phyloP scores from a whole-genome alignment of 2,797 vertebrate species.

The Helicolenus hilgendorfi region DNA sequence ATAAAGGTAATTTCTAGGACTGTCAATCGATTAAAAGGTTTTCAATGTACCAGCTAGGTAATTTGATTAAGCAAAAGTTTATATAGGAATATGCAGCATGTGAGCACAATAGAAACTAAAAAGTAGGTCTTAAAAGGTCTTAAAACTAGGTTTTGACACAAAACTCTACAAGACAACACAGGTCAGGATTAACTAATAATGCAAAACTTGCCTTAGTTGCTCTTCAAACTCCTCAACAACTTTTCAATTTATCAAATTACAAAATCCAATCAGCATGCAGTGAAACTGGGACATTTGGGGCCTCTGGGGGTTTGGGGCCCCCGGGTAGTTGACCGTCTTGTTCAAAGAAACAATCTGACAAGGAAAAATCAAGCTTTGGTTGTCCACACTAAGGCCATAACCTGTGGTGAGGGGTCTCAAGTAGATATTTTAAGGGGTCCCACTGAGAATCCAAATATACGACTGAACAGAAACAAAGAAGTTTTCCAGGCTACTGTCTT shows the following conservation, averaged over 20 bases:
- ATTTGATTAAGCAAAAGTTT: neutral
- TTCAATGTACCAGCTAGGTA: neutral
- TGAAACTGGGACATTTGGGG: neutral
- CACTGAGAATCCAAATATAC: neutral
- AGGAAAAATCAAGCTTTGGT: slow-evolving; percentile 36
- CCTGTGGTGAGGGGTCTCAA: neutral
- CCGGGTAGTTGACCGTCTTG: neutral
- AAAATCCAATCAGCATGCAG: neutral
- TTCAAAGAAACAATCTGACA: slow-evolving; percentile 1
- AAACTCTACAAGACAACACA: neutral
- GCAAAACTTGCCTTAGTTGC: neutral
- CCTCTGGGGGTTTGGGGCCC: neutral
- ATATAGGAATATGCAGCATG: neutral
- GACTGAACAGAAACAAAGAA: neutral
- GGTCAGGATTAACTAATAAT: neutral
- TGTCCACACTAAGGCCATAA: neutral
- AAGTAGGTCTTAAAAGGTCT: neutral
- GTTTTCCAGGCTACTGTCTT: neutral
- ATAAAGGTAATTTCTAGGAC: neutral
- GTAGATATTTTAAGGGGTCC: neutral
- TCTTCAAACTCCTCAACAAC: neutral
- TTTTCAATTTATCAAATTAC: neutral
- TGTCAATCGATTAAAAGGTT: neutral
- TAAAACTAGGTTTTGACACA: neutral
- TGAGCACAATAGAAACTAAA: neutral